Evolutionary conservation across 2,888 invertebrate genomes (phyloP).

Genomic region (Steinernema scapterisci): DNA sequence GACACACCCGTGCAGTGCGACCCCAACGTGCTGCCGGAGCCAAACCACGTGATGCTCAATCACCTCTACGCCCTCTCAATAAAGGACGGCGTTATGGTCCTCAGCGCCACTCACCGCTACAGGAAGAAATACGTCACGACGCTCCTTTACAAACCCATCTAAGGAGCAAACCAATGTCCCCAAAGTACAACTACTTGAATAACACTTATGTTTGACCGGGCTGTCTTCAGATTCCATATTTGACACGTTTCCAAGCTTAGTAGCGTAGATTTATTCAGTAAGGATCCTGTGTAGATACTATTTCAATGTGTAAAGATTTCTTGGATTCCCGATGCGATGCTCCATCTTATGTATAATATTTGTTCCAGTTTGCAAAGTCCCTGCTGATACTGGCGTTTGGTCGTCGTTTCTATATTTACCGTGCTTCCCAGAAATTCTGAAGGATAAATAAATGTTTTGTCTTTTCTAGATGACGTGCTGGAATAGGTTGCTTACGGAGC

Average conservation of each 20-base stretch:
- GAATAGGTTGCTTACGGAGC: neutral
- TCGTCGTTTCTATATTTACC: no score
- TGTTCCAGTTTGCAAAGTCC: no score
- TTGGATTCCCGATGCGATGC: no score
- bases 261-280: no score
- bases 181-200: conserved; percentile 5
- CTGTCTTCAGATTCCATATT: neutral
- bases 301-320: no score
- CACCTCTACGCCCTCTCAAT: conserved; percentile 98
- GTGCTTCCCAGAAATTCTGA: no score
- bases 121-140: conserved; percentile 99
- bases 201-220: neutral
- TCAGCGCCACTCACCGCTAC: conserved; percentile 96
- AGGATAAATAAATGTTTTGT: neutral
- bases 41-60: conserved; percentile 99
- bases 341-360: no score
- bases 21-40: conserved; percentile 96
- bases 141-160: conserved; percentile 95
- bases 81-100: conserved; percentile 99
- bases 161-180: conserved; percentile 27
- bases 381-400: no score
- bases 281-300: no score
- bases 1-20: conserved; percentile 98
- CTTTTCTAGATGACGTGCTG: conserved; percentile 9
- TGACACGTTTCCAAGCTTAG: neutral